These are phyloP conservation scores for Hydropotes inermis DNA, from an alignment of 2,113 vertebrate species.

Conservation along the genomic window DNA sequence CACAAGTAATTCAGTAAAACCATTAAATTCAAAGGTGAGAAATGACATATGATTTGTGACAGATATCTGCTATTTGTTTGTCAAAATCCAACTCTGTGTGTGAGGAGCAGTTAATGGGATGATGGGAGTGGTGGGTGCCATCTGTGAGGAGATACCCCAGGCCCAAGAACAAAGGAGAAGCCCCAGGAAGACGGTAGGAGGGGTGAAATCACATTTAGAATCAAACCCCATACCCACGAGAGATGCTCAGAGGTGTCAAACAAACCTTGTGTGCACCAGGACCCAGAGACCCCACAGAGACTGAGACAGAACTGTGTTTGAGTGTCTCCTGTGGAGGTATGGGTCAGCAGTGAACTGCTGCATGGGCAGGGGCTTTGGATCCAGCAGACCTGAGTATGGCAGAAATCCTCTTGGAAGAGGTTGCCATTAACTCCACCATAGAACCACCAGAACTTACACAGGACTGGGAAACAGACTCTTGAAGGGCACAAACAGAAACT, in stretches of 20 bases:
- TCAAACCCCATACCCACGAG: background rate
- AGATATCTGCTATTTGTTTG: conserved; percentile 39
- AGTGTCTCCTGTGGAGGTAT: background rate
- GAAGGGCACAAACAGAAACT: background rate
- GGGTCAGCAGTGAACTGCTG: background rate
- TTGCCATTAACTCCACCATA: background rate
- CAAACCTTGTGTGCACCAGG: background rate
- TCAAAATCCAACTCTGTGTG: background rate
- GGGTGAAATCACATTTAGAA: background rate
- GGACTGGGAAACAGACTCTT: background rate
- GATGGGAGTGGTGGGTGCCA: no score
- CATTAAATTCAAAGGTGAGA: conserved; percentile 54
- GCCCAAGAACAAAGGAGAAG: no score
- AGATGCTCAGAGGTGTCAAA: background rate
- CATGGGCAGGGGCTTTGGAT: background rate
- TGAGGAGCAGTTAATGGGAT: background rate
- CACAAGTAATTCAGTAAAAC: conserved; percentile 60
- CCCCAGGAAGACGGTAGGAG: no score
- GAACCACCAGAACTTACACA: background rate
- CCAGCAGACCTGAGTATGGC: background rate
- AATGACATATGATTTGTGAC: conserved; percentile 47
- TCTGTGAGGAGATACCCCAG: no score
- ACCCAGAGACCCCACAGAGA: background rate
- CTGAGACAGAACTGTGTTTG: background rate
- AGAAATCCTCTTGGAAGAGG: background rate